These are phyloP conservation scores for Megaptera novaeangliae DNA, from an alignment of 2,113 vertebrate species.

Conservation along the genomic window DNA sequence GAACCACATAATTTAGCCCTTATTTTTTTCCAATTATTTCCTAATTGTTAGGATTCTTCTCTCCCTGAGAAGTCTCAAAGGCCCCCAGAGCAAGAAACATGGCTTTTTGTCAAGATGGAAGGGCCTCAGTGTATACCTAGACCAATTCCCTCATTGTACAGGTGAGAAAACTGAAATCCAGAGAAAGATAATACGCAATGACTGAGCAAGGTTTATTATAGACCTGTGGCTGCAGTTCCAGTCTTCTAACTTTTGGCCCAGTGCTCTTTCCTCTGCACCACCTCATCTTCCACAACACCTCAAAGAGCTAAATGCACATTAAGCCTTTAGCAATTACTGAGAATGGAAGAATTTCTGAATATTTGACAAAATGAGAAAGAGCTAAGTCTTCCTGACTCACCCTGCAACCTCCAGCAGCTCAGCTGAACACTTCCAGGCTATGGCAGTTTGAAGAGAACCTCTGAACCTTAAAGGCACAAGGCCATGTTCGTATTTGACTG, in stretches of 20 bases:
- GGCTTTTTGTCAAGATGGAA: neutral
- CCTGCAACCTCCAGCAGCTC: neutral
- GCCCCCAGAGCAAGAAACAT: neutral
- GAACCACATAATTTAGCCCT: neutral
- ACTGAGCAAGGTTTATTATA: neutral
- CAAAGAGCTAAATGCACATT: neutral
- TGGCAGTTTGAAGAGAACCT: neutral
- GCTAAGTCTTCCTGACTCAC: neutral
- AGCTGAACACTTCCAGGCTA: neutral
- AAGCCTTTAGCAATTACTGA: neutral
- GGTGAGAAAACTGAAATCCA: neutral
- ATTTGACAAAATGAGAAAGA: neutral
- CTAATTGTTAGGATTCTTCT: neutral
- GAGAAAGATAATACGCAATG: neutral
- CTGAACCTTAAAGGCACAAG: neutral
- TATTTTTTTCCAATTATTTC: neutral
- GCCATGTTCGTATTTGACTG: neutral
- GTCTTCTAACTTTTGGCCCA: neutral
- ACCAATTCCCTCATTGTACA: neutral
- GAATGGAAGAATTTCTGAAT: neutral
- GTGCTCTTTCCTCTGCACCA: neutral
- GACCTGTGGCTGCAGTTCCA: neutral
- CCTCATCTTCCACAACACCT: neutral
- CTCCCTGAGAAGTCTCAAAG: neutral
- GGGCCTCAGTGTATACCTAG: neutral